Percentiles rank a stretch among this genome's conserved stretches.
Conservation (phyloP, 2,113 vertebrate genomes). For the Stomatorhinus ivindoensis region DNA sequence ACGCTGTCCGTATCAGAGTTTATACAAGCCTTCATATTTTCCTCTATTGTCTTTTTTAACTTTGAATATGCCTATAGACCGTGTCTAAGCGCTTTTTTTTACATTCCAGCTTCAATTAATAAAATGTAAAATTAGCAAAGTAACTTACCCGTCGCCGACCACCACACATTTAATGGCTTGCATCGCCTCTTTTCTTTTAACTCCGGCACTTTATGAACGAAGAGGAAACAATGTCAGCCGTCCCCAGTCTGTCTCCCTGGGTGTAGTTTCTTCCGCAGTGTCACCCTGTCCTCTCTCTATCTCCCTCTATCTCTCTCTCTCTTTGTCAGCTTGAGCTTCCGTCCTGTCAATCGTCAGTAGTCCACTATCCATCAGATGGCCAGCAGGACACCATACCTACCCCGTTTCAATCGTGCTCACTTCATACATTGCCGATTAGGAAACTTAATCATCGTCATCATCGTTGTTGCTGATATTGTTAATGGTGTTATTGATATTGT, state of each 20-base stretch:
- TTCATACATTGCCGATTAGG: not conserved
- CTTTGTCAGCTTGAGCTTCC: not conserved
- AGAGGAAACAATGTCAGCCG: constrained; percentile 29
- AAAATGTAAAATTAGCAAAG: not conserved
- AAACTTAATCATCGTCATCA: not conserved
- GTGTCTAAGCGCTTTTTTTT: not conserved
- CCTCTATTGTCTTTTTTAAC: not conserved
- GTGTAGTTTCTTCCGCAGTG: not conserved
- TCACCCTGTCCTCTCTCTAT: not conserved
- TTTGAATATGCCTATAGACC: not conserved
- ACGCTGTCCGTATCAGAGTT: not conserved
- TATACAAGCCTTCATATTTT: not conserved
- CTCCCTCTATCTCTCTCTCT: not conserved
- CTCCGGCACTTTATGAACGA: not conserved
- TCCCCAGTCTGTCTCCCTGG: not conserved
- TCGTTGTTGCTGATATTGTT: not conserved
- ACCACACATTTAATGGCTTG: constrained; percentile 50
- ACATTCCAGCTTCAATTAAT: not conserved
- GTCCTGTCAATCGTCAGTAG: not conserved
- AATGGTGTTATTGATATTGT: not conserved
- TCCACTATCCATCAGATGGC: not conserved
- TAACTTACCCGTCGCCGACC: constrained; percentile 47
- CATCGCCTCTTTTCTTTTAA: constrained; percentile 29
- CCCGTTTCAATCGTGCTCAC: not conserved
- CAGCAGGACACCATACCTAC: not conserved